These are phyloP conservation scores for Macrotrachela quadricornifera DNA, from an alignment of 1,140 invertebrate genomes.

Conservation along the genomic window DNA sequence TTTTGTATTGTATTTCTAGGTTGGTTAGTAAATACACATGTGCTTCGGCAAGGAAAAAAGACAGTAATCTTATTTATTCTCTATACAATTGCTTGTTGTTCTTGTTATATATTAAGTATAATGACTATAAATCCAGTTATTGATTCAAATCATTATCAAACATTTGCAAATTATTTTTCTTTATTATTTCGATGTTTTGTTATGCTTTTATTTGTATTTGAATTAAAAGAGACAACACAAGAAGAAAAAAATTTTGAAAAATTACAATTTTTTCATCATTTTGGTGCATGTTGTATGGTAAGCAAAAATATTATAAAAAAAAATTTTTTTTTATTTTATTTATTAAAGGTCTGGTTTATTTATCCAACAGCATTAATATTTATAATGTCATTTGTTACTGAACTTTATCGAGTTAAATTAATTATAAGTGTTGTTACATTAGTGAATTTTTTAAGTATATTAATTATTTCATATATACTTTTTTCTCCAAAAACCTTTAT, in stretches of 20 bases:
- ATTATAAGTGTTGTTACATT: conserved; percentile 44
- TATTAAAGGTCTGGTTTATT: conserved; percentile 89
- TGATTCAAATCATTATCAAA: neutral
- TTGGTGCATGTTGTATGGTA: conserved; percentile 44
- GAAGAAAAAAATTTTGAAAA: conserved; percentile 41
- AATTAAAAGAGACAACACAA: neutral
- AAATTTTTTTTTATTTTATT: conserved; percentile 19
- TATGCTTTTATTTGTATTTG: neutral
- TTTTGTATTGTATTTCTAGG: too few relatives aligned
- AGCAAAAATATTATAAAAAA: too few relatives aligned
- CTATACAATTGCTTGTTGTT: conserved; percentile 67
- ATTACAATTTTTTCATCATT: conserved; percentile 74
- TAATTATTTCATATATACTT: too few relatives aligned
- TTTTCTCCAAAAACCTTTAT: too few relatives aligned
- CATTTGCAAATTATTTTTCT: neutral
- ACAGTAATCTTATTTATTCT: conserved; percentile 52
- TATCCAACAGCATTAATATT: conserved; percentile 79
- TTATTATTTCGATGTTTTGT: neutral
- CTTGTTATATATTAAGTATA: conserved; percentile 83
- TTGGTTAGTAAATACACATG: conserved; percentile 36
- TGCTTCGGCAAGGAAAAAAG: conserved; percentile 60
- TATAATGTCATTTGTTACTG: conserved; percentile 70
- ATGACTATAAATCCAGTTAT: conserved; percentile 36
- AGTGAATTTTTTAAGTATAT: too few relatives aligned
- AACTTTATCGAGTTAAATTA: conserved; percentile 81